A percentile compares a stretch with the other conserved stretches of the same genome.
Conservation (phyloP, 2,888 invertebrate species). For the Eupithecia vulgata region DNA sequence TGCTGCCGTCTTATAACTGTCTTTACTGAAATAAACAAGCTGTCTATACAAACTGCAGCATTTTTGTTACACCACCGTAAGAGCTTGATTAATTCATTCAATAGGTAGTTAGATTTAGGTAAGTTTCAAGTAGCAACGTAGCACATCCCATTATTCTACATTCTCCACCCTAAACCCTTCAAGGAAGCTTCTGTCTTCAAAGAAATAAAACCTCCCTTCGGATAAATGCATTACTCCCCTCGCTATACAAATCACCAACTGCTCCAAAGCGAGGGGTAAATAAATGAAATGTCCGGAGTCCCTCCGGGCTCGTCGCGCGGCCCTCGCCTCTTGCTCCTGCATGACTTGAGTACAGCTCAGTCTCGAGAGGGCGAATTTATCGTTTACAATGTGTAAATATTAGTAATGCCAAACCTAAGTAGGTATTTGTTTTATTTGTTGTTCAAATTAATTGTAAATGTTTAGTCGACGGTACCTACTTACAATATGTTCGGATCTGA, state of each 20-base stretch:
- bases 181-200: constrained; percentile 54
- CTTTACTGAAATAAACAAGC: too few species aligned
- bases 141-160: background rate
- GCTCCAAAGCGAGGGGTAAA: constrained; percentile 54
- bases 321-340: constrained; percentile 51
- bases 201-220: constrained; percentile 49
- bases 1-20: too few species aligned
- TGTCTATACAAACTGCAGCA: too few species aligned
- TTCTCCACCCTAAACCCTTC: constrained; percentile 30
- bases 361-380: constrained; percentile 56
- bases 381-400: constrained; percentile 75
- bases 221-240: constrained; percentile 57
- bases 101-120: too few species aligned
- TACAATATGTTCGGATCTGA: too few species aligned
- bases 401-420: constrained; percentile 53
- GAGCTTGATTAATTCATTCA: too few species aligned
- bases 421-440: constrained; percentile 38
- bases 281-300: constrained; percentile 70
- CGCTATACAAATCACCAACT: constrained; percentile 56
- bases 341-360: constrained; percentile 64
- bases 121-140: too few species aligned
- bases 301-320: constrained; percentile 60
- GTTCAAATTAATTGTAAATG: background rate
- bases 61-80: too few species aligned
- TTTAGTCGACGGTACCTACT: background rate